Evolutionary conservation across 2,888 invertebrate species (phyloP).

Genomic region (Sarcophaga rosellei): DNA sequence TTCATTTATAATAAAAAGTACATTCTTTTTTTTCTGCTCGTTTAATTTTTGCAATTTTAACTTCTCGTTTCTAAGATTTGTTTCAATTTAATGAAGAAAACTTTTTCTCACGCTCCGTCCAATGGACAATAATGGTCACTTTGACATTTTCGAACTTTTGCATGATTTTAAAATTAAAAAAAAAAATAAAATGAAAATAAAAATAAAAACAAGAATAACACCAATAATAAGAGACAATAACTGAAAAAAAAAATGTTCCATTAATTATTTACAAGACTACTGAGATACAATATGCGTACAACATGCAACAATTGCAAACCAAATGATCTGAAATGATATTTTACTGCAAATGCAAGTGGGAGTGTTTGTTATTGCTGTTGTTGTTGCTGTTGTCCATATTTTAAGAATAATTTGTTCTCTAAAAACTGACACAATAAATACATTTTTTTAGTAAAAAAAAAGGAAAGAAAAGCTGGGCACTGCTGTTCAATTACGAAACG

Average conservation of each 20-base stretch:
- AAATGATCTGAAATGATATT: background rate
- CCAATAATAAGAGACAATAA: slow-evolving; percentile 29
- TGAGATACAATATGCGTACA: slow-evolving; percentile 43
- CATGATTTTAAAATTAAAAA: slow-evolving; percentile 76
- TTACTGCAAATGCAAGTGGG: too few relatives aligned
- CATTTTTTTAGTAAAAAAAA: background rate
- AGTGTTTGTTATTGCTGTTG: too few relatives aligned
- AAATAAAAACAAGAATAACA: background rate
- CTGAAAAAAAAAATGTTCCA: slow-evolving; percentile 42
- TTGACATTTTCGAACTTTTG: slow-evolving; percentile 81
- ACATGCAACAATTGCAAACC: slow-evolving; percentile 24
- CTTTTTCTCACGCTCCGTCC: slow-evolving; percentile 79
- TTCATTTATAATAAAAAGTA: slow-evolving; percentile 15
- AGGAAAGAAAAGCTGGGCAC: slow-evolving; percentile 39
- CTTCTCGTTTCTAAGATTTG: slow-evolving; percentile 73
- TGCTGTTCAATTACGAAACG: slow-evolving; percentile 52
- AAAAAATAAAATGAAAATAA: slow-evolving; percentile 40
- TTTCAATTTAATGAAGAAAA: slow-evolving; percentile 73
- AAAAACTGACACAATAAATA: slow-evolving; percentile 30
- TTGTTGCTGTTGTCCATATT: slow-evolving; percentile 2
- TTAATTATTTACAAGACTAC: slow-evolving; percentile 57
- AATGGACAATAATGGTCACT: slow-evolving; percentile 72
- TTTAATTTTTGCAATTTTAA: slow-evolving; percentile 71
- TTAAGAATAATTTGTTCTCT: slow-evolving; percentile 50
- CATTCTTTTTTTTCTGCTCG: slow-evolving; percentile 65